Evolutionary conservation across 2,113 vertebrate species (phyloP).

Genomic region (Sylvietta virens): DNA sequence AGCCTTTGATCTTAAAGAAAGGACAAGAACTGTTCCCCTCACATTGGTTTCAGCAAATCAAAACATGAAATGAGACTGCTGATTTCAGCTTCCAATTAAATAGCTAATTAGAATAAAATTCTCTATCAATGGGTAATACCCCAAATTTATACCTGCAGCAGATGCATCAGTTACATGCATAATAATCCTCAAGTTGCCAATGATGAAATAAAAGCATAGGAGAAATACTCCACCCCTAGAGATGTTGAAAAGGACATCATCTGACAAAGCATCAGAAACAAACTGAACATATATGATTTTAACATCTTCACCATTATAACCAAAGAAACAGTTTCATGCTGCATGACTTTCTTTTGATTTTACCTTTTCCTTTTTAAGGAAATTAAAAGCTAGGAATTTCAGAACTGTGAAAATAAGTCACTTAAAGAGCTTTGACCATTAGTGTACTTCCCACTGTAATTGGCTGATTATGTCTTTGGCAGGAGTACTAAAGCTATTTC

Average conservation of each 20-base stretch:
- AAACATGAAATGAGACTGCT: not conserved
- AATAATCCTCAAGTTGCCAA: not conserved
- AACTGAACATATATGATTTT: not conserved
- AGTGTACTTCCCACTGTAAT: not conserved
- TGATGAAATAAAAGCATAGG: not conserved
- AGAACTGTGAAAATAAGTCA: not conserved
- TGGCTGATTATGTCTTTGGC: not conserved
- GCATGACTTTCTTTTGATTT: not conserved
- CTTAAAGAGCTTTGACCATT: not conserved
- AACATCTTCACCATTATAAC: not conserved
- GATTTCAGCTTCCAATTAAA: conserved; percentile 27
- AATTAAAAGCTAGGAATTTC: not conserved
- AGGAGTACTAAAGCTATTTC: not conserved
- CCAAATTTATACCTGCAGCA: not conserved
- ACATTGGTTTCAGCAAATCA: not conserved
- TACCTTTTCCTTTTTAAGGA: not conserved
- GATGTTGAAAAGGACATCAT: not conserved
- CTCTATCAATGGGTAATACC: not conserved
- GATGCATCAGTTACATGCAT: not conserved
- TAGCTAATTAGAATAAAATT: not conserved
- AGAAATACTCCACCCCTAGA: not conserved
- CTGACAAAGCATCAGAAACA: not conserved
- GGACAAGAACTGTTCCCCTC: not conserved
- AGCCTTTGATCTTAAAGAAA: not conserved
- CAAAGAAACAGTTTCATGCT: not conserved